phyloP scores from a whole-genome alignment of 2,888 invertebrate genomes.

The Argyresthia goedartella region DNA sequence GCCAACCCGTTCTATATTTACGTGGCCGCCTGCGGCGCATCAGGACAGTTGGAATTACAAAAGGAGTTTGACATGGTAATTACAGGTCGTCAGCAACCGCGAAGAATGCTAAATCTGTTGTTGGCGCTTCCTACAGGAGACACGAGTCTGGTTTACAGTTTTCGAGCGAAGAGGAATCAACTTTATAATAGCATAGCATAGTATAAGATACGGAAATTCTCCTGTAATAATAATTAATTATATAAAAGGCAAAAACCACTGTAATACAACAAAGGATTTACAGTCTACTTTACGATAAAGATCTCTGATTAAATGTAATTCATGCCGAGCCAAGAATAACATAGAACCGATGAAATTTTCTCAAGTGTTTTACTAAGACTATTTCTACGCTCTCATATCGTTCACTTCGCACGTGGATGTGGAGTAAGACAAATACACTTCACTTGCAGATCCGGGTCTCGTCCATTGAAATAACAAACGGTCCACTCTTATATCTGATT shows the following conservation, averaged over 20 bases:
- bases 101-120: constrained; percentile 18
- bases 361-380: too few species aligned
- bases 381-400: constrained; percentile 17
- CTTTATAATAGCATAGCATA: too few species aligned
- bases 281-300: too few species aligned
- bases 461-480: constrained; percentile 51
- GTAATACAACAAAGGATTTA: too few species aligned
- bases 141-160: neutral
- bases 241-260: too few species aligned
- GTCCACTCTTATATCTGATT: constrained; percentile 62
- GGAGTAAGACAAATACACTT: constrained; percentile 38
- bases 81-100: constrained; percentile 15
- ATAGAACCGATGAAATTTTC: too few species aligned
- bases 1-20: constrained; percentile 15
- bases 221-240: too few species aligned
- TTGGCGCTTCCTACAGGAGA: constrained; percentile 10
- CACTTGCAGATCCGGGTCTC: constrained; percentile 15
- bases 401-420: constrained; percentile 43
- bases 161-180: too few species aligned
- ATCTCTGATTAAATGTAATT: too few species aligned
- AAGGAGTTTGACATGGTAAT: constrained; percentile 29
- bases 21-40: constrained; percentile 24
- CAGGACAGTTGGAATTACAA: constrained; percentile 22
- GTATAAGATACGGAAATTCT: too few species aligned
- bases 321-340: too few species aligned